These are phyloP conservation scores for Hyaena hyaena DNA, from an alignment of 2,113 vertebrate species.

Conservation along the genomic window DNA sequence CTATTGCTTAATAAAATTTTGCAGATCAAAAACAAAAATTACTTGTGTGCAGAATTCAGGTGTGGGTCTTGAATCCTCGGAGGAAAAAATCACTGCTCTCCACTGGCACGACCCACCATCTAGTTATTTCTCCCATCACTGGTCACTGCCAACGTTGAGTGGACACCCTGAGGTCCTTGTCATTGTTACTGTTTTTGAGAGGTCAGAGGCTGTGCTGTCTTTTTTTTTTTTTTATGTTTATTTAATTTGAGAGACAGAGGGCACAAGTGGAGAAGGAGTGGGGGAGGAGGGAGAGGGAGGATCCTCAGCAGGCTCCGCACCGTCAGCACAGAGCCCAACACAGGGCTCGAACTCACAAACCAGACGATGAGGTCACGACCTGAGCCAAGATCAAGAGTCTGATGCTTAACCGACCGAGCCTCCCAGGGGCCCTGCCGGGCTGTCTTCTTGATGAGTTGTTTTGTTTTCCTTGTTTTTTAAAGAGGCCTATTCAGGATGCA, in stretches of 20 bases:
- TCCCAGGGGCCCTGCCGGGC: not conserved
- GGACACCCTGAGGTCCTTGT: not conserved
- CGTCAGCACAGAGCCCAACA: no score
- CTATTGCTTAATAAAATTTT: constrained; percentile 94
- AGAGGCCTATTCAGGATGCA: not conserved
- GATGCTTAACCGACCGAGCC: no score
- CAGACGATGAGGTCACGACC: no score
- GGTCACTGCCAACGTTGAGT: not conserved
- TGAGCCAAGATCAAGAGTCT: no score
- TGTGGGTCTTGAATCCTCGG: constrained; percentile 57
- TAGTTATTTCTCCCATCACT: accelerated
- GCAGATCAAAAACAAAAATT: constrained; percentile 83
- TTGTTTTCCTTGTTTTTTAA: not conserved
- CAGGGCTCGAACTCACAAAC: no score
- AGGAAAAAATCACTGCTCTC: constrained; percentile 20
- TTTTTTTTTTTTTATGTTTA: not conserved
- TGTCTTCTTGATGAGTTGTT: not conserved
- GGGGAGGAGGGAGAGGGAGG: no score
- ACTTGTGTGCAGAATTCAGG: constrained; percentile 71
- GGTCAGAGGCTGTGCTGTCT: not conserved
- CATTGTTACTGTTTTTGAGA: not conserved
- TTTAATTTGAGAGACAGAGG: no score
- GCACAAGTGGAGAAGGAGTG: no score
- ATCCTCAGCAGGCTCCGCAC: no score
- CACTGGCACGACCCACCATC: not conserved